Conservation (phyloP, 2,888 invertebrate genomes). For the Mycalesis mineus region DNA sequence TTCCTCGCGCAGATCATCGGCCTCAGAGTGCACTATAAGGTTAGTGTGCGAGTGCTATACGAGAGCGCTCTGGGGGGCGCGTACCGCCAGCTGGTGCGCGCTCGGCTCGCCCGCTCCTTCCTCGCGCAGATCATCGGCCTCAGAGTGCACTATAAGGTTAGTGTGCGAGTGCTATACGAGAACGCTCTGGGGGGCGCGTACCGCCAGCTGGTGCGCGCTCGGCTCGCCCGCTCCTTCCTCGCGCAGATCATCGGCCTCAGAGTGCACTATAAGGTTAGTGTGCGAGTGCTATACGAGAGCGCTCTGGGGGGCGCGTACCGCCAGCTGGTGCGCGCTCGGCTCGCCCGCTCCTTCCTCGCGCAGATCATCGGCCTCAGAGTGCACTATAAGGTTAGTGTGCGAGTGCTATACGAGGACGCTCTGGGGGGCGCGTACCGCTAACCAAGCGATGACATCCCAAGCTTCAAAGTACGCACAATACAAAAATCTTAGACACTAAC, state of each 20-base stretch:
- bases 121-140: constrained; percentile 96
- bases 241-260: constrained; percentile 95
- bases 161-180: no score
- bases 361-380: constrained; percentile 95
- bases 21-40: constrained; percentile 94
- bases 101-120: constrained; percentile 92
- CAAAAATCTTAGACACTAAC: no score
- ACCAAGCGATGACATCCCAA: no score
- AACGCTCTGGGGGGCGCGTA: no score
- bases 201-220: constrained; percentile 82
- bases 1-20: constrained; percentile 97
- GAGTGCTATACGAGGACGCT: no score
- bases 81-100: constrained; percentile 87
- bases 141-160: constrained; percentile 93
- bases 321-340: constrained; percentile 90
- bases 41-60: constrained; percentile 43
- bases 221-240: constrained; percentile 94
- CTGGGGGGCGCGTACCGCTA: no score
- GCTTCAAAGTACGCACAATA: no score
- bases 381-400: constrained; percentile 93
- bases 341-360: constrained; percentile 94
- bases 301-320: constrained; percentile 64
- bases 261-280: constrained; percentile 90
- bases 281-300: neutral
- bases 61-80: no score